Evolutionary conservation across 2,888 invertebrate genomes (phyloP).

Genomic region (Ectemnius continuus): DNA sequence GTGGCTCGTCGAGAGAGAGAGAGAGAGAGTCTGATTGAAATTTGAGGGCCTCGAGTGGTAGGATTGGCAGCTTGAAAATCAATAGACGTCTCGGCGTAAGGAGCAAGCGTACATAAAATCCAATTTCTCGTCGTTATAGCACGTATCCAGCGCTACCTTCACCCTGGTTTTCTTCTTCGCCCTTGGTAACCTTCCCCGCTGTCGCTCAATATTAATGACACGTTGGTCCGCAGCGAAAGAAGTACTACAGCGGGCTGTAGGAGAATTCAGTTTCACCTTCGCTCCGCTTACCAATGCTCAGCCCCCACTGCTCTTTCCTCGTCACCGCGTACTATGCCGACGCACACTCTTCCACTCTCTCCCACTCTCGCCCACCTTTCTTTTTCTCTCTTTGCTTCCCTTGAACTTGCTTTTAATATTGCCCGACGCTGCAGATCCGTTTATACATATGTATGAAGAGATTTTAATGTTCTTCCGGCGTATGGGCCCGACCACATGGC

Average conservation of each 20-base stretch:
- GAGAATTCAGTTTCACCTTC: slow-evolving; percentile 47
- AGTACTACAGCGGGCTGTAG: slow-evolving; percentile 38
- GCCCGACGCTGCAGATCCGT: slow-evolving; percentile 50
- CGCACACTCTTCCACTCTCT: slow-evolving; percentile 7
- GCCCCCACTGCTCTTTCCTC: slow-evolving; percentile 26
- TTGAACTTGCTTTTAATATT: slow-evolving; percentile 66
- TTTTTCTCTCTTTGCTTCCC: slow-evolving; percentile 48
- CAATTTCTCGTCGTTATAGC: slow-evolving; percentile 4
- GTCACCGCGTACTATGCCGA: too few species aligned
- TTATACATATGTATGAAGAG: slow-evolving; percentile 69
- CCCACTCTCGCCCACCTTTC: slow-evolving; percentile 16
- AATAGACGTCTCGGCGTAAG: background rate
- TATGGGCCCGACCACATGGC: slow-evolving; percentile 47
- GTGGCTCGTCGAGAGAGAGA: too few species aligned
- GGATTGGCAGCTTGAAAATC: slow-evolving; percentile 6
- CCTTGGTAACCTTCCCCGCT: slow-evolving; percentile 11
- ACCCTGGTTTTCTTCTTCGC: slow-evolving; percentile 2
- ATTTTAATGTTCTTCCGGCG: slow-evolving; percentile 65
- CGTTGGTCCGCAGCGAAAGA: slow-evolving; percentile 42
- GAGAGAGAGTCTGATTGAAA: background rate
- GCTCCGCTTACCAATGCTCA: slow-evolving; percentile 28
- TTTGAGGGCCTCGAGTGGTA: background rate
- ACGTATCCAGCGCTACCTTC: background rate
- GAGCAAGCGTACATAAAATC: background rate
- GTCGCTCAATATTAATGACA: slow-evolving; percentile 58